A percentile compares a stretch with the other conserved stretches of the same genome.
Evolutionary conservation across 2,797 vertebrate species (phyloP).

Genomic region (Enteromius radiatus): DNA sequence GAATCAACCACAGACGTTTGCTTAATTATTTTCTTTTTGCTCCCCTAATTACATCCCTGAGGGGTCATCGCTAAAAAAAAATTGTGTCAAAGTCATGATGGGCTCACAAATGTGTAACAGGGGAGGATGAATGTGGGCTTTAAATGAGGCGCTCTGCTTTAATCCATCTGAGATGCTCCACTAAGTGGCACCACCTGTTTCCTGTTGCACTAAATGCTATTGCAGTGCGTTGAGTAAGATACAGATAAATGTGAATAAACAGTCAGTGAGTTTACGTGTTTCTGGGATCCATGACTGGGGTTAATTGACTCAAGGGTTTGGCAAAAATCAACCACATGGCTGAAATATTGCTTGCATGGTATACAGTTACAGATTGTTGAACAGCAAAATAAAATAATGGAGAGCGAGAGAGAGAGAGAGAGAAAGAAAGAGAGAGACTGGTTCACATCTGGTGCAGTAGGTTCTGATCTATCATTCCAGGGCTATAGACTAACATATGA

Average conservation of each 20-base stretch:
- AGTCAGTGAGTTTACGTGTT: slow-evolving; percentile 22
- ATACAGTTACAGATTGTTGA: slow-evolving; percentile 35
- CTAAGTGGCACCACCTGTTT: slow-evolving; percentile 59
- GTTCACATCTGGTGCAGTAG: background rate
- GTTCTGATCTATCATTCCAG: slow-evolving; percentile 33
- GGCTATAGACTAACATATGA: background rate
- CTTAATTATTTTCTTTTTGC: slow-evolving; percentile 63
- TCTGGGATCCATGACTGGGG: slow-evolving; percentile 14
- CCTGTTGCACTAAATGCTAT: background rate
- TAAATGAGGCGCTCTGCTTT: slow-evolving; percentile 36
- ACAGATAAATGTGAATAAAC: slow-evolving; percentile 51
- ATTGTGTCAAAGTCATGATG: slow-evolving; percentile 41
- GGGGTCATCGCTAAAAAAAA: slow-evolving; percentile 52
- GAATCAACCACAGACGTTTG: slow-evolving; percentile 54
- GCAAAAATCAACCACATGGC: slow-evolving; percentile 5
- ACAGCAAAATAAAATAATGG: background rate
- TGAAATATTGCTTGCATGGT: background rate
- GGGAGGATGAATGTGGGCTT: slow-evolving; percentile 37
- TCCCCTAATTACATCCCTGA: slow-evolving; percentile 59
- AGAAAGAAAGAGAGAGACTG: background rate
- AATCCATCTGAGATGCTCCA: slow-evolving; percentile 55
- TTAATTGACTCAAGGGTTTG: slow-evolving; percentile 18
- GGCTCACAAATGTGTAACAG: slow-evolving; percentile 42
- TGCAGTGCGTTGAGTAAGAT: slow-evolving; percentile 16
- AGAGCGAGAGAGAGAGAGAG: background rate